Evolutionary conservation across 2,888 invertebrate genomes (phyloP), one percentile per base, ranked within the genome.

Genomic region (Laothoe populi): DNA sequence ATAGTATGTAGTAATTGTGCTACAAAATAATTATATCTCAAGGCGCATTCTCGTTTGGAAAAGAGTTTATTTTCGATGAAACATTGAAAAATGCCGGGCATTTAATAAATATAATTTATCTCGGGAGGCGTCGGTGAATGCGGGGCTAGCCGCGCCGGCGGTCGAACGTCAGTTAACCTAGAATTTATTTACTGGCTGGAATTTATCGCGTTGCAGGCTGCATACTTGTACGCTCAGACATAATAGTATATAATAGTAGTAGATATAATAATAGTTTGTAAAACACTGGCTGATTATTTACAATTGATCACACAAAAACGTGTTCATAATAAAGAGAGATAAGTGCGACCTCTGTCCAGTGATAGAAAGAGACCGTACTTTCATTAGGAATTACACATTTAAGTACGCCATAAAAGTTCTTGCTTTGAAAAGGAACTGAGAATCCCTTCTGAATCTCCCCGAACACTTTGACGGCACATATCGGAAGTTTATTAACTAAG

Each of bases 101-200:
- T 61, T 61, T 53, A 58, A 31, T 31, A 60, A 46, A 60, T 38
- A 53, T 60, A 49, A 49, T 60, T 49, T 49, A 48, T 60, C 40
- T 40, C 40, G 16, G 24, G 45, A 45, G 42, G 26, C 42, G 53
- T 53, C 35, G 10, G 42, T 24, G 49, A 53, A 44, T 35, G 49
- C 13, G 31, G 60, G 26, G 48, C 24, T 4, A n/a, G 38, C 23
- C 48, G 48, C 60, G 38, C 24, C 38, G 60, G 53, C 60, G 60
- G 42, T 61, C 60, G 49, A 4, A 53, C 53, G 35, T 53, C 53
- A 35, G 16, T 53, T 53, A 53, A 53, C 53, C 53, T 35, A 53
- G 53, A 53, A 53, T 53, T 53, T 53, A 53, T 53, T 53, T 53
- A 53, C 53, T 35, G 53, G 53, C 10, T 16, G 31, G 53, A 53